Conservation (phyloP, 2,113 vertebrate species). For the Rhipidura dahli region DNA sequence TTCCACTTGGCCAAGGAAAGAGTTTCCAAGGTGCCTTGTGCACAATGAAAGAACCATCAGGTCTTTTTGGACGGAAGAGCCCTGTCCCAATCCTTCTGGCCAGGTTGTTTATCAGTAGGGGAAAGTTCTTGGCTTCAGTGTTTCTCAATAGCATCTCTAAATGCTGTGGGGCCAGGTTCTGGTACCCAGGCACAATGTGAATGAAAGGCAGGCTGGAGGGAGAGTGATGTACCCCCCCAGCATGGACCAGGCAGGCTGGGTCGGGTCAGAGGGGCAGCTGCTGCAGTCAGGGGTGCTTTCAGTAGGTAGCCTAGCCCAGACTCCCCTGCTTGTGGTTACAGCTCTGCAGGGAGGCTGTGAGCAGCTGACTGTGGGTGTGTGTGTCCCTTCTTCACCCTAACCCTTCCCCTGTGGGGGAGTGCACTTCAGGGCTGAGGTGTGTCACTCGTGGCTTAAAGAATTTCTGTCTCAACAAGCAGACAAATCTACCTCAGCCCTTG, state of each 20-base stretch:
- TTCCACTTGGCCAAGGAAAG: neutral
- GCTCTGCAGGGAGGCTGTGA: neutral
- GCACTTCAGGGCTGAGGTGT: neutral
- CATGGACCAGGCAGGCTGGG: neutral
- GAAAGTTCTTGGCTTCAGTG: neutral
- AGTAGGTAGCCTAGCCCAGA: no score
- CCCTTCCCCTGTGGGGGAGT: neutral
- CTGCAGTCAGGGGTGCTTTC: neutral
- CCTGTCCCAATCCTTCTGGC: neutral
- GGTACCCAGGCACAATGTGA: neutral
- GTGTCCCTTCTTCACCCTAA: neutral
- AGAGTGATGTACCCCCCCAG: neutral
- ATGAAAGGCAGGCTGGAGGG: neutral
- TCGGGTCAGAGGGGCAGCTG: accelerated
- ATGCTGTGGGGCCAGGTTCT: neutral
- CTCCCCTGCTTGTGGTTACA: neutral
- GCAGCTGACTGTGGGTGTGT: neutral
- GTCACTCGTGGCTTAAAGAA: neutral
- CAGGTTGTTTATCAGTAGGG: neutral
- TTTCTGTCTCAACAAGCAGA: neutral
- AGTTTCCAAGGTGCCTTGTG: neutral
- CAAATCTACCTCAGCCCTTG: neutral
- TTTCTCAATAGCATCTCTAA: neutral
- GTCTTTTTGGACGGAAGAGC: neutral
- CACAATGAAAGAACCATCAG: neutral